A percentile compares a stretch with the other conserved stretches of the same genome.
These are phyloP conservation scores for Drosophila pegasa DNA, from an alignment of 2,888 invertebrate species.

Conservation along the genomic window DNA sequence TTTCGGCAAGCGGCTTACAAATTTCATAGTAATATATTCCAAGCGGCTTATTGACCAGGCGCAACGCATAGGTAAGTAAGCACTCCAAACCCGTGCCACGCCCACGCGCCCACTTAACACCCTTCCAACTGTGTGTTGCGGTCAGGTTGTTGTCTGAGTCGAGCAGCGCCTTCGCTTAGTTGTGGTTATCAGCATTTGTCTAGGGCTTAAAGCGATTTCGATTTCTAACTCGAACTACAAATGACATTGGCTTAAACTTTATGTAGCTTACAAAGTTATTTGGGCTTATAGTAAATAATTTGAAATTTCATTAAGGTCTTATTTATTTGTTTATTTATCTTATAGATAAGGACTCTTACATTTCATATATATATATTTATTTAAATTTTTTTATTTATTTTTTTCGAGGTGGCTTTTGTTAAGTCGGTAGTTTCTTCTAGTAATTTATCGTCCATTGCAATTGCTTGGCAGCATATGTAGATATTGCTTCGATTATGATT, in stretches of 20 bases:
- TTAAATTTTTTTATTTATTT: too few species aligned
- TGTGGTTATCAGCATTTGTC: slow-evolving; percentile 53
- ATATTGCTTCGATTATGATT: too few species aligned
- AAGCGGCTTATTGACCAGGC: slow-evolving; percentile 71
- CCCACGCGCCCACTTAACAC: background rate
- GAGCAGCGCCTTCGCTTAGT: slow-evolving; percentile 42
- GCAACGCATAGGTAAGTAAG: slow-evolving; percentile 31
- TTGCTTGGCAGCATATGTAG: too few species aligned
- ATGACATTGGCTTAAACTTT: slow-evolving; percentile 10
- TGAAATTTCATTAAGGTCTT: too few species aligned
- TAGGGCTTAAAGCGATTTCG: background rate
- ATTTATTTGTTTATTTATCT: too few species aligned
- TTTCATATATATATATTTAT: too few species aligned
- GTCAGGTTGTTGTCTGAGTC: slow-evolving; percentile 41
- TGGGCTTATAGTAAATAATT: background rate
- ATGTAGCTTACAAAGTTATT: too few species aligned
- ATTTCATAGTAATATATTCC: slow-evolving; percentile 58
- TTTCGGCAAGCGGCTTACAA: slow-evolving; percentile 65
- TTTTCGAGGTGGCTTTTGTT: too few species aligned
- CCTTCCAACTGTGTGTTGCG: slow-evolving; percentile 25
- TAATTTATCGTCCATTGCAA: too few species aligned
- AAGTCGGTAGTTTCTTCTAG: too few species aligned
- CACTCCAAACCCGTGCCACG: background rate
- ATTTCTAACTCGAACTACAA: background rate
- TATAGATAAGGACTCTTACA: too few species aligned